Percentiles rank a stretch among this genome's conserved stretches.
Conservation (phyloP, 2,797 vertebrate genomes). For the Pipistrellus kuhlii region DNA sequence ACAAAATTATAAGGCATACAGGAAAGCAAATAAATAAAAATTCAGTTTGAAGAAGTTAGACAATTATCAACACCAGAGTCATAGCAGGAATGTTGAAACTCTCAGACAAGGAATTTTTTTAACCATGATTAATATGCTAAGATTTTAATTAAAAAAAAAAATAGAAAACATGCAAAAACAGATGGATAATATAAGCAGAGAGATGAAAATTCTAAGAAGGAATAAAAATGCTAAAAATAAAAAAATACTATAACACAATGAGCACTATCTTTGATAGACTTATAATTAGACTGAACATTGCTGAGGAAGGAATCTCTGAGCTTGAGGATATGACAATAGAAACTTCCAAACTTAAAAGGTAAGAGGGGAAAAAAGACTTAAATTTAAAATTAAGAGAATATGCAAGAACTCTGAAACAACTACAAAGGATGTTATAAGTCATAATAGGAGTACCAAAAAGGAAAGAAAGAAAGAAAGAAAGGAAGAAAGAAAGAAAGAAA, state of each 20-base stretch:
- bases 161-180: background rate
- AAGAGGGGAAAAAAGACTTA: background rate
- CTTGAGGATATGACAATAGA: background rate
- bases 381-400: background rate
- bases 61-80: background rate
- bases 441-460: background rate
- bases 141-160: background rate
- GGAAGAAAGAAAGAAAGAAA: background rate
- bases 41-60: background rate
- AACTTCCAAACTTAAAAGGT: background rate
- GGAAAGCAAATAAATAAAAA: background rate
- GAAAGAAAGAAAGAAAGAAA: background rate
- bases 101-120: background rate
- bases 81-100: background rate
- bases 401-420: background rate
- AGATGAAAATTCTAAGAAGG: background rate
- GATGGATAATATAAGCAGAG: background rate
- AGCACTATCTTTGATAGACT: background rate
- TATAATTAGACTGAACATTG: background rate
- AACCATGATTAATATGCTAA: background rate
- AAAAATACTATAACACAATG: background rate
- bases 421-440: background rate
- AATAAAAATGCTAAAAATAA: background rate
- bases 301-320: background rate
- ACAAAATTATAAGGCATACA: background rate